A percentile compares a stretch with the other conserved stretches of the same genome.
phyloP scores from a whole-genome alignment of 35 echinoderm and acorn worm species.

The Lytechinus pictus region DNA sequence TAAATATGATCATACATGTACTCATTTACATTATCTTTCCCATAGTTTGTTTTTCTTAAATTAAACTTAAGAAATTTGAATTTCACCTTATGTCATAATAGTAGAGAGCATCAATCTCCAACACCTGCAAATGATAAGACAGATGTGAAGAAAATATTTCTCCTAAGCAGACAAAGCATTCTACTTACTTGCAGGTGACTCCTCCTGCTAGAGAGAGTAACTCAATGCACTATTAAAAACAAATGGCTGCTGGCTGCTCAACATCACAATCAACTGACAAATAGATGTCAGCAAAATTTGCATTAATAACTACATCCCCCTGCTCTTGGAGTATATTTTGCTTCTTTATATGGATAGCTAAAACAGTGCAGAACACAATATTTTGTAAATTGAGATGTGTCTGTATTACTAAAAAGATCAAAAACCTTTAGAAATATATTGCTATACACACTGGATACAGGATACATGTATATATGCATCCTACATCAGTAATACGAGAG shows the following conservation, averaged over 20 bases:
- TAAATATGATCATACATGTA: no score
- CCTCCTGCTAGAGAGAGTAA: not conserved
- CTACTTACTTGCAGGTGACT: not conserved
- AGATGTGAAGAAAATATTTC: not conserved
- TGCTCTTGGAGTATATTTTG: not conserved
- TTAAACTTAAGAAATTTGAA: no score
- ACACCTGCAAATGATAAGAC: not conserved
- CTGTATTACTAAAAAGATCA: no score
- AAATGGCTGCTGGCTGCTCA: not conserved
- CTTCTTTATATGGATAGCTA: not conserved
- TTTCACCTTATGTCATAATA: not conserved
- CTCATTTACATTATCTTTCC: not conserved
- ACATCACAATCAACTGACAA: not conserved
- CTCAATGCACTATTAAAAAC: not conserved
- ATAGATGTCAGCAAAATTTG: not conserved
- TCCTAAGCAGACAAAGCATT: not conserved
- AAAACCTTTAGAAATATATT: no score
- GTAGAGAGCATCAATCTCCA: not conserved
- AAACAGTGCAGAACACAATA: not conserved
- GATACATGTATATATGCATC: no score
- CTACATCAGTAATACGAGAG: no score
- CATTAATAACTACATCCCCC: not conserved
- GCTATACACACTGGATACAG: no score
- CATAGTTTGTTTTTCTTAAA: not conserved
- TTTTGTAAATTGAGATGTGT: not conserved